Evolutionary conservation across 1,140 invertebrate species (phyloP).

Genomic region (Heliconius hermathena): DNA sequence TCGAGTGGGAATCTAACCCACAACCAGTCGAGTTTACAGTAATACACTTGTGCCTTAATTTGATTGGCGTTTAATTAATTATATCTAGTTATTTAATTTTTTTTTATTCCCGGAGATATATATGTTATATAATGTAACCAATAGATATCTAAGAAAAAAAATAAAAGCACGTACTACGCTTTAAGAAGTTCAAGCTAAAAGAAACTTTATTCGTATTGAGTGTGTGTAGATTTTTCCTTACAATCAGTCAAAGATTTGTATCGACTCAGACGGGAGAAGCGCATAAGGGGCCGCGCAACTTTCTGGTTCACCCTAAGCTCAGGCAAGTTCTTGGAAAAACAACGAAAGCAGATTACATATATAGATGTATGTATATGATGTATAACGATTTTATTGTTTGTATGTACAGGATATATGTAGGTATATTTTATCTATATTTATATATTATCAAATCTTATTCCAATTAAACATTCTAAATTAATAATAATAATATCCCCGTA

Average conservation of each 20-base stretch:
- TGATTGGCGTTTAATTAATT: background rate
- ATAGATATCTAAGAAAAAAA: slow-evolving; percentile 3
- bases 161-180: background rate
- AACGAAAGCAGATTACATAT: slow-evolving; percentile 37
- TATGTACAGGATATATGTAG: background rate
- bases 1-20: too few relatives aligned
- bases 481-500: background rate
- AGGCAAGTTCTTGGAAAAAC: slow-evolving; percentile 51
- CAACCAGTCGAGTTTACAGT: too few relatives aligned
- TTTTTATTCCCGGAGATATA: background rate
- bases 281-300: slow-evolving; percentile 46
- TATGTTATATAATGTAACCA: background rate
- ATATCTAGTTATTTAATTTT: background rate
- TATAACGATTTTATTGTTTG: background rate
- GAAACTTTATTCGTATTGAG: slow-evolving; percentile 26
- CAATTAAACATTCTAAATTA: too few relatives aligned
- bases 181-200: slow-evolving; percentile 21
- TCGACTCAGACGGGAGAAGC: slow-evolving; percentile 46
- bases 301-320: slow-evolving; percentile 52
- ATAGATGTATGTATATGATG: background rate
- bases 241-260: slow-evolving; percentile 37
- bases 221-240: slow-evolving; percentile 31
- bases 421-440: background rate
- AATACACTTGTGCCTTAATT: too few relatives aligned
- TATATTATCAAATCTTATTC: background rate